Evolutionary conservation across 2,113 vertebrate genomes (phyloP).

Genomic region (Salvelinus fontinalis): DNA sequence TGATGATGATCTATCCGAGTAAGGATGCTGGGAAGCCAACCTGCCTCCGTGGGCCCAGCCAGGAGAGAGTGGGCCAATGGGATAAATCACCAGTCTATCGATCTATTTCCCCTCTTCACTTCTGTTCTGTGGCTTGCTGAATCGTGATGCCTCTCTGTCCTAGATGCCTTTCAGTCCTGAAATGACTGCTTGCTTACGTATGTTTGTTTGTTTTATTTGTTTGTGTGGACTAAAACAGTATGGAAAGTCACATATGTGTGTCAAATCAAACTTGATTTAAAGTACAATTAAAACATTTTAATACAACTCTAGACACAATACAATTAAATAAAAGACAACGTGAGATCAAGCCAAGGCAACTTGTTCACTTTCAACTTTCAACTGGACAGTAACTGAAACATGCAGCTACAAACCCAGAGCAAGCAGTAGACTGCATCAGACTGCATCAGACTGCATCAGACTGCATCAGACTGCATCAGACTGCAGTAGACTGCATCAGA

Average conservation of each 20-base stretch:
- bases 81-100: conserved; percentile 36
- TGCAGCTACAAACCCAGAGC: neutral
- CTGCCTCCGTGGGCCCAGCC: conserved; percentile 32
- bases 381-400: neutral
- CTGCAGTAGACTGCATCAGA: too few relatives aligned
- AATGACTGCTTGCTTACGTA: neutral
- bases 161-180: neutral
- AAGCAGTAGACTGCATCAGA: neutral
- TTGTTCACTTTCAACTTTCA: too few relatives aligned
- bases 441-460: neutral
- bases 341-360: too few relatives aligned
- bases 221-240: too few relatives aligned
- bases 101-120: conserved; percentile 8
- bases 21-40: conserved; percentile 22
- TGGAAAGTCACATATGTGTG: too few relatives aligned
- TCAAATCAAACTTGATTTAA: too few relatives aligned
- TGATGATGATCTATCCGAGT: conserved; percentile 55
- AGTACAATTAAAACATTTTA: too few relatives aligned
- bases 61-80: conserved; percentile 15
- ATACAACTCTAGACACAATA: too few relatives aligned
- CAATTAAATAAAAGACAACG: too few relatives aligned
- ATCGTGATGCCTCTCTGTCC: neutral
- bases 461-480: too few relatives aligned
- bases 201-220: neutral
- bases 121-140: neutral